A percentile compares a stretch with the other conserved stretches of the same genome.
phyloP scores from a whole-genome alignment of 1,140 invertebrate species.

The Drosophila suzukii region DNA sequence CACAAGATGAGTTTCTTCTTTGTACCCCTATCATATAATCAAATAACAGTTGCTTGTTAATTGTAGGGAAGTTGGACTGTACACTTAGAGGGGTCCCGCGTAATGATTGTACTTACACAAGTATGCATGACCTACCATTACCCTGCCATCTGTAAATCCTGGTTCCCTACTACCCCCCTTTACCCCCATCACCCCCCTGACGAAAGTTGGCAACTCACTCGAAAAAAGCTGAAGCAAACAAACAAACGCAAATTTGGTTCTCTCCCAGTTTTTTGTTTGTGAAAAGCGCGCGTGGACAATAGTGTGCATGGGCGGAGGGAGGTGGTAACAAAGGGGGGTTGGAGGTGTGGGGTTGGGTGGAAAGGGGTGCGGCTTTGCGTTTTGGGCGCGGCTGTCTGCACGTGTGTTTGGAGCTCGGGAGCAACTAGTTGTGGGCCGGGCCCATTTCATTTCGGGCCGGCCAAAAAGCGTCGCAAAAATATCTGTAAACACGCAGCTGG shows the following conservation, averaged over 20 bases:
- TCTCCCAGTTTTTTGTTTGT: slow-evolving; percentile 21
- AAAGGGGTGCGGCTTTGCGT: slow-evolving; percentile 1
- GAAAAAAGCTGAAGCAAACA: slow-evolving; percentile 57
- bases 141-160: slow-evolving; percentile 26
- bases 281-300: slow-evolving; percentile 45
- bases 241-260: slow-evolving; percentile 41
- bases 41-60: too few relatives aligned
- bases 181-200: not conserved
- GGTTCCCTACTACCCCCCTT: not conserved
- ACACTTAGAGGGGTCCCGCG: slow-evolving; percentile 53
- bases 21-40: too few relatives aligned
- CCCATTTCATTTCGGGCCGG: slow-evolving; percentile 35
- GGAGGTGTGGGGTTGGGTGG: not conserved
- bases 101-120: slow-evolving; percentile 81
- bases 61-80: slow-evolving; percentile 19
- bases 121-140: slow-evolving; percentile 68
- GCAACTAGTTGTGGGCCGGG: slow-evolving; percentile 60
- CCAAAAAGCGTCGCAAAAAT: slow-evolving; percentile 42
- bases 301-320: slow-evolving; percentile 1
- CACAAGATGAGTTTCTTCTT: too few relatives aligned
- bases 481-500: slow-evolving; percentile 50
- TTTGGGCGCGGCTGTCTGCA: slow-evolving; percentile 26
- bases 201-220: slow-evolving; percentile 66
- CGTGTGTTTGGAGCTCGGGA: slow-evolving; percentile 24
- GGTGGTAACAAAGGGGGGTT: not conserved